Conservation (phyloP, 2,797 vertebrate species). For the Chelmon rostratus region DNA sequence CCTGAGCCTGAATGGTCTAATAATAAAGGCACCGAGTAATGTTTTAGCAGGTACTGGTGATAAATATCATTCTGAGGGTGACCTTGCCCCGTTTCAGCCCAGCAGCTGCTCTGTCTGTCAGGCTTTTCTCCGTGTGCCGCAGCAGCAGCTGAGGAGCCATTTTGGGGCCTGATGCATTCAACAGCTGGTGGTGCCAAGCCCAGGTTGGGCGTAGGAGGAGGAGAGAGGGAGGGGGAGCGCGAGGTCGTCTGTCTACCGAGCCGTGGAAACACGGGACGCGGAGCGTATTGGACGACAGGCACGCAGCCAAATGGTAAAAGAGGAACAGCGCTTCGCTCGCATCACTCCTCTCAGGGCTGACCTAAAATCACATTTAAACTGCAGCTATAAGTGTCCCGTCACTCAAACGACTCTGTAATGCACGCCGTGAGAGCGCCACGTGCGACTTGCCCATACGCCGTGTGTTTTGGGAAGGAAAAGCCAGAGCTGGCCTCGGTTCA, state of each 20-base stretch:
- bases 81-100: conserved; percentile 65
- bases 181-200: conserved; percentile 82
- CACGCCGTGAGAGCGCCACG: conserved; percentile 48
- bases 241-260: conserved; percentile 57
- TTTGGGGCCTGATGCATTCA: conserved; percentile 79
- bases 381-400: conserved; percentile 53
- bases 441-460: conserved; percentile 21
- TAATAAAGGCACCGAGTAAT: background rate
- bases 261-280: conserved; percentile 62
- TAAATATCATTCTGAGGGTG: conserved; percentile 52
- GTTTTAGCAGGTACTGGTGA: conserved; percentile 49
- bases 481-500: conserved; percentile 41
- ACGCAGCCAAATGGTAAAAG: conserved; percentile 69
- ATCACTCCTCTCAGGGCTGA: conserved; percentile 23
- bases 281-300: conserved; percentile 68
- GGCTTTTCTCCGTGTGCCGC: conserved; percentile 54
- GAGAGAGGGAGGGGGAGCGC: background rate
- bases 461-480: conserved; percentile 41
- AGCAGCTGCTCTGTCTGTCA: conserved; percentile 74
- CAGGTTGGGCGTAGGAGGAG: conserved; percentile 55
- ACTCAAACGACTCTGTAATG: conserved; percentile 45
- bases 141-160: conserved; percentile 81
- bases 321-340: conserved; percentile 25
- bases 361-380: conserved; percentile 61
- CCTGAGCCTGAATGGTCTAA: background rate